phyloP scores from a whole-genome alignment of 1,140 invertebrate species.

The Idris sp. region DNA sequence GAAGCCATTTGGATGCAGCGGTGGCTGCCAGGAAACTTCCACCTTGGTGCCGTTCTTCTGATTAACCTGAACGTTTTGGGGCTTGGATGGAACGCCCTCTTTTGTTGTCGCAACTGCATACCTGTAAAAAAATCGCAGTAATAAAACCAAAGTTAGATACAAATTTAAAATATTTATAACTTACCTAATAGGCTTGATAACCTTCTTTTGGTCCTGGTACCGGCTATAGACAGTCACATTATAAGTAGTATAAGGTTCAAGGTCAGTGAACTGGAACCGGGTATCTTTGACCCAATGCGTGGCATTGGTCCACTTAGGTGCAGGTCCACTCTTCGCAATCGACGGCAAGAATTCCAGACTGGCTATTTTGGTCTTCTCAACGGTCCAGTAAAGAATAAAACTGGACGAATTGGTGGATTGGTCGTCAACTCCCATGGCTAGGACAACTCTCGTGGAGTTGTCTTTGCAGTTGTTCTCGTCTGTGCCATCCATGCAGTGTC shows the following conservation, averaged over 20 bases:
- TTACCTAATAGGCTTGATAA: constrained; percentile 69
- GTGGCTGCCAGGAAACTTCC: constrained; percentile 83
- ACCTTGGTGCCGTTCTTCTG: constrained; percentile 83
- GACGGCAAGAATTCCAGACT: constrained; percentile 83
- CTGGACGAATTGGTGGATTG: constrained; percentile 76
- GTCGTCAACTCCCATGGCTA: constrained; percentile 79
- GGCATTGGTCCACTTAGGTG: constrained; percentile 79
- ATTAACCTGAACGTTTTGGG: constrained; percentile 81
- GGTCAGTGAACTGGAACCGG: constrained; percentile 81
- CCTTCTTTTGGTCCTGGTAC: constrained; percentile 74
- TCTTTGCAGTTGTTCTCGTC: constrained; percentile 85
- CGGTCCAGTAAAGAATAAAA: constrained; percentile 81
- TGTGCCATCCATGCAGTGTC: constrained; percentile 84
- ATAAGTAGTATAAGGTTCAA: constrained; percentile 85
- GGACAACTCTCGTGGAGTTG: constrained; percentile 78
- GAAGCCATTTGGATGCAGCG: constrained; percentile 81
- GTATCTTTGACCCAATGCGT: constrained; percentile 79
- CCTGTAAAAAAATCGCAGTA: too few species aligned
- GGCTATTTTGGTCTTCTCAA: constrained; percentile 69
- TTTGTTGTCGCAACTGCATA: constrained; percentile 78
- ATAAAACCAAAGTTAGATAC: constrained; percentile 66
- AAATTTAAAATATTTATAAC: neutral
- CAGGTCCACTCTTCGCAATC: constrained; percentile 70
- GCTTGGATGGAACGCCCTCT: constrained; percentile 83
- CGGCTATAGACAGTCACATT: constrained; percentile 88